These are phyloP conservation scores for Macheiramphus alcinus DNA, from an alignment of 2,113 vertebrate genomes.

Conservation along the genomic window DNA sequence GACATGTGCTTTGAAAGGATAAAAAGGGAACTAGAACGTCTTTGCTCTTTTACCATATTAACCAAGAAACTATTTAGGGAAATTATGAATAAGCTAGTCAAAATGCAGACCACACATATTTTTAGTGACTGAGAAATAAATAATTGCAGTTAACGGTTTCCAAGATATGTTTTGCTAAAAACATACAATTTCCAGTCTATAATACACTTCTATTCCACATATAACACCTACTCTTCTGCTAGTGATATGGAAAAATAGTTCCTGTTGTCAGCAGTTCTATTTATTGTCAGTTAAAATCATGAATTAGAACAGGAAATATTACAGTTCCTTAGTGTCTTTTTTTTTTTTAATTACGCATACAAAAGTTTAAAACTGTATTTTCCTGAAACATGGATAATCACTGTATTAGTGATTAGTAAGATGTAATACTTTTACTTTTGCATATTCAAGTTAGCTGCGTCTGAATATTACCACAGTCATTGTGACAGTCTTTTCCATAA, in stretches of 20 bases:
- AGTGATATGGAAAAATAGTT: neutral
- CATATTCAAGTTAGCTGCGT: neutral
- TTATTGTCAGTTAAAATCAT: neutral
- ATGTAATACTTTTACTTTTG: neutral
- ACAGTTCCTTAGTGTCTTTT: neutral
- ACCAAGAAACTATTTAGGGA: neutral
- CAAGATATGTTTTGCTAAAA: neutral
- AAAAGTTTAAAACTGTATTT: neutral
- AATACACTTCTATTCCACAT: neutral
- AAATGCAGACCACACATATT: neutral
- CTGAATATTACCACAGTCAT: neutral
- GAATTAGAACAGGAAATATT: neutral
- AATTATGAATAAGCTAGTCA: neutral
- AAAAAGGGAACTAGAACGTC: neutral
- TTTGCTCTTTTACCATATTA: neutral
- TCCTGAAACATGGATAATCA: neutral
- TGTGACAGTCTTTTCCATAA: neutral
- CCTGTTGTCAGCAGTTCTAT: neutral
- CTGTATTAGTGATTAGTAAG: neutral
- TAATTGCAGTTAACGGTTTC: neutral
- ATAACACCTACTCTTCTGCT: neutral
- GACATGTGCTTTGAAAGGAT: neutral
- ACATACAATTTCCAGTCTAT: neutral
- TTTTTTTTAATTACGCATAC: neutral
- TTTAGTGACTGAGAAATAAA: neutral